Evolutionary conservation across 2,797 vertebrate genomes (phyloP), one percentile per base, ranked within the genome.

Genomic region (Melanotaenia trifasciata): DNA sequence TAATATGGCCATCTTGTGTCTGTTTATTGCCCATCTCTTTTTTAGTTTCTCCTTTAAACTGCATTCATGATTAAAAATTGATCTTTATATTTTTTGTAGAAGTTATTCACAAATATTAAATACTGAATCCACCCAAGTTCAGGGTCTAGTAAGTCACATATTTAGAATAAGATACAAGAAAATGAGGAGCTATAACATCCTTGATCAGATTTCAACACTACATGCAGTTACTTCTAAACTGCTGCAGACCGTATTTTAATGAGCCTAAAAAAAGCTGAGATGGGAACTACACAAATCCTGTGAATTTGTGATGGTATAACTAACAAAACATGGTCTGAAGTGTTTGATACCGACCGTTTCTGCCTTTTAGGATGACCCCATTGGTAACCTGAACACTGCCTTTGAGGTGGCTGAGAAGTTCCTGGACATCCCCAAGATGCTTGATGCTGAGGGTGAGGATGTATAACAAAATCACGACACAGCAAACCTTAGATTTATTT

Each of bases 371-470:
- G 96, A 97, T 10, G 97, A 98, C 92, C 97, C 96, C 33, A 94
- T 97, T 0, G 95, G 96, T 58, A 98, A 97, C 90, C 94, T 98
- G 84, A 97, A 98, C 94, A 97, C 96, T 0, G 97, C 96, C 50
- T 98, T 98, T 5, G 96, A 98, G 40, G 96, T 98, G 73, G 96
- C 96, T 0, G 97, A 98, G 91, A 98, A 98, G 83, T 96, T 90
- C 86, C 91, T 98, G 90, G 97, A 98, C 87, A 98, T 98, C 94
- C 97, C 97, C 33, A 97, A 95, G 92, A 98, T 98, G 97, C 78
- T 98, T 36, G 96, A 97, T 3, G 96, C 96, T 33, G 96, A 97
- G 94, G 96, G 97, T 97, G 66, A 94, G 90, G n/a, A 13, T 0
- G 22, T 7, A 35, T 16, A 61, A 35, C 2, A 33, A 3, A 10